Base-by-base conservation (phyloP, 1,140 invertebrate species). In the Pygmarrhopalites habei region DNA sequence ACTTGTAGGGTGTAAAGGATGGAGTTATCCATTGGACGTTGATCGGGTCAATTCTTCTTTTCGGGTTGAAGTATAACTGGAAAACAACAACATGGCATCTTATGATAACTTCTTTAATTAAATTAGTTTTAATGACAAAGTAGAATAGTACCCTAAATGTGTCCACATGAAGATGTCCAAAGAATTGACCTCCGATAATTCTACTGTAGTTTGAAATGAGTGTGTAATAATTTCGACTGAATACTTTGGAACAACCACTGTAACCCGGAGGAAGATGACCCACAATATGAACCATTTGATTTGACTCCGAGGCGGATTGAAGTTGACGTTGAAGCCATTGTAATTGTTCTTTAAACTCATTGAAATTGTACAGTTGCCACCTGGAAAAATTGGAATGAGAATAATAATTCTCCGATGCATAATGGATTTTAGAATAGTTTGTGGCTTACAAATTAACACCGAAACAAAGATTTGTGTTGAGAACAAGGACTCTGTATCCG, bases 331-430 rank as follows among this genome's bases (percentile, higher is more conserved):
- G 56, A n/a, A 61, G 46, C 46, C 62, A 64, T 43, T 55, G 21
- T 26, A 67, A 39, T 49, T 53, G 32, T 25, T 44, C 55, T 63
- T 47, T 29, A 1, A 32, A 53, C 71, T 85, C 83, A 44, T 74
- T 65, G 10, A 82, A 80, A 53, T 82, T 75, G 53, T 82, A 81
- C 0, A 81, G 73, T 55, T 85, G 63, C 85, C 84, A 86, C n/a
- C 26, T 39, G 47, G 10, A 28, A 30, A 53, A 12, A 30, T 47
- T n/a, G 19, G 23, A 21, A n/a, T 12, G 44, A 47, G 23, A 47
- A 47, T 47, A n/a, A 47, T 5, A 21, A 25, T 21, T 5, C 23
- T 47, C 7, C 23, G 10, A 47, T 21, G n/a, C 5, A 35, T 35
- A 35, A 35, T 35, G 5, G 15, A 7, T 35, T 35, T 7, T 7